phyloP scores from a whole-genome alignment of 2,113 vertebrate species.

The Indri indri region DNA sequence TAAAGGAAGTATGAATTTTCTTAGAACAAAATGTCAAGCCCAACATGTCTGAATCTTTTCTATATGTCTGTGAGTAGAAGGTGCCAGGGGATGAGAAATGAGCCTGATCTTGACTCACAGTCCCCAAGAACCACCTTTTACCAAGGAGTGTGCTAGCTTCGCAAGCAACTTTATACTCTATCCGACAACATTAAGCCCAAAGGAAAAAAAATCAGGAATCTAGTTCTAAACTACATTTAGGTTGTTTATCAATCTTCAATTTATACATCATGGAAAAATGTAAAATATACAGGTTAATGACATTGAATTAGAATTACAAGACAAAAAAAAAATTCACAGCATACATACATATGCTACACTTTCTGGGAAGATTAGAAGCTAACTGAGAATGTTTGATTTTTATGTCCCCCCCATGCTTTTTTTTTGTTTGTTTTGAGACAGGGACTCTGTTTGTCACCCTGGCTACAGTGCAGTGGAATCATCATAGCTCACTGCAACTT shows the following conservation, averaged over 20 bases:
- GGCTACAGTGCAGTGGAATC: too few species aligned
- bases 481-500: too few species aligned
- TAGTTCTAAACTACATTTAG: background rate
- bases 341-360: background rate
- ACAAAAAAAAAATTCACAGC: background rate
- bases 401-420: background rate
- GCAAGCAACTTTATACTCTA: background rate
- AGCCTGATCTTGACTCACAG: background rate
- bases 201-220: background rate
- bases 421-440: too few species aligned
- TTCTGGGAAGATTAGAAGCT: constrained; percentile 28
- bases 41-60: background rate
- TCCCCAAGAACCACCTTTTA: background rate
- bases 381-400: constrained; percentile 5
- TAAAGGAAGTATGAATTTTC: constrained; percentile 50
- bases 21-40: constrained; percentile 31
- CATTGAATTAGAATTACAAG: constrained; percentile 22
- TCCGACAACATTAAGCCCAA: background rate
- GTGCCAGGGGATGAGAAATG: background rate
- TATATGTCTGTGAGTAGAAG: constrained; percentile 17
- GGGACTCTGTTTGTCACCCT: too few species aligned
- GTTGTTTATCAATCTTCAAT: background rate
- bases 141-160: background rate
- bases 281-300: background rate
- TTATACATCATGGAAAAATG: background rate